Conservation (phyloP, 1,140 invertebrate genomes). For the Caenorhabditis latens region DNA sequence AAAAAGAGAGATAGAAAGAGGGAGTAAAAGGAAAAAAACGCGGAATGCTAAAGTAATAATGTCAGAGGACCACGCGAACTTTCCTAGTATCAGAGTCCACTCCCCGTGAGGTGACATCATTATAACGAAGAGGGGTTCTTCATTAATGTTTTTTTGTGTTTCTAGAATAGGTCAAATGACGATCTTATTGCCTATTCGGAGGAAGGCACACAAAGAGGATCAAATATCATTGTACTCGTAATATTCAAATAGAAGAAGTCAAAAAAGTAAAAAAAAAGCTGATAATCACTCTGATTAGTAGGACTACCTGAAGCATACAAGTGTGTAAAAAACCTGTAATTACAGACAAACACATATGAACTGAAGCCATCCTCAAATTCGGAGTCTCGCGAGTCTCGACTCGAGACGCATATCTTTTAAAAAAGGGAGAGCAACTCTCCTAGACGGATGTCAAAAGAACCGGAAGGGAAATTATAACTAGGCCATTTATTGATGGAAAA, state of each 20-base stretch:
- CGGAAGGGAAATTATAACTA: constrained; percentile 30
- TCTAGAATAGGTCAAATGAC: neutral
- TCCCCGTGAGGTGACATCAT: neutral
- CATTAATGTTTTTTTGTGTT: neutral
- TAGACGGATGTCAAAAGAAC: neutral
- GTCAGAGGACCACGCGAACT: constrained; percentile 26
- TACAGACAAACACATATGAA: too few species aligned
- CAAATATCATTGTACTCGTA: neutral
- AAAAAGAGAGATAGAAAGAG: neutral
- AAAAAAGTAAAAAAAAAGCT: neutral
- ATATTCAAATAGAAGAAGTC: neutral
- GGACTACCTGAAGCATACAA: too few species aligned
- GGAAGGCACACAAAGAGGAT: neutral
- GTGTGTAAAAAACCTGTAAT: too few species aligned
- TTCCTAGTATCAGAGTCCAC: constrained; percentile 3
- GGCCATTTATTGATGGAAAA: constrained; percentile 24
- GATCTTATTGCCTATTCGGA: neutral
- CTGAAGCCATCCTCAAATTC: too few species aligned
- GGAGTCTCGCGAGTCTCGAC: too few species aligned
- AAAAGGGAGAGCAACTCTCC: neutral
- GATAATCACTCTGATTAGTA: neutral
- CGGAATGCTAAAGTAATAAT: constrained; percentile 44
- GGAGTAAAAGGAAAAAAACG: neutral
- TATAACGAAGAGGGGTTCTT: too few species aligned
- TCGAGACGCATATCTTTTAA: too few species aligned